phyloP scores from a whole-genome alignment of 2,113 vertebrate species.

The Natator depressus region DNA sequence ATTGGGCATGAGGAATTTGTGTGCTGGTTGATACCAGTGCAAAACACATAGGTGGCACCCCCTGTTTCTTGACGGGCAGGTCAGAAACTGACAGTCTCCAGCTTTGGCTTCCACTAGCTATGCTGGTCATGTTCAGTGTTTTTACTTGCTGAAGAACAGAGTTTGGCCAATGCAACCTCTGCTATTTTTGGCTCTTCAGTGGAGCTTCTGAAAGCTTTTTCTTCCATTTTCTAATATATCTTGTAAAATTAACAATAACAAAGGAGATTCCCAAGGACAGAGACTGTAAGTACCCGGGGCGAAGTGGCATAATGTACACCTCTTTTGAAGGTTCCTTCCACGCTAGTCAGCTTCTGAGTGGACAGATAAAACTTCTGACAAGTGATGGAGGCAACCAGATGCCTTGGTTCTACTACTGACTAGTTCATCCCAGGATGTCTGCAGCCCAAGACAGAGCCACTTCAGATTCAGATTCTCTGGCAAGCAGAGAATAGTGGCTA shows the following conservation, averaged over 20 bases:
- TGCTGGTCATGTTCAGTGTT: background rate
- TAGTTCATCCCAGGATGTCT: background rate
- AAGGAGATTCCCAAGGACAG: background rate
- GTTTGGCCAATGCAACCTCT: background rate
- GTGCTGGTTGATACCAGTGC: background rate
- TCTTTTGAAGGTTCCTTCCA: background rate
- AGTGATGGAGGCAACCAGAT: background rate
- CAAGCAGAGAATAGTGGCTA: background rate
- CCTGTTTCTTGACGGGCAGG: background rate
- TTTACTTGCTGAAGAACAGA: background rate
- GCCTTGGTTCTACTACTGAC: background rate
- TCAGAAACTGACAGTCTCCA: background rate
- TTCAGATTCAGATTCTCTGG: background rate
- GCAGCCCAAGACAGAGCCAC: background rate
- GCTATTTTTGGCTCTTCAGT: rapidly evolving
- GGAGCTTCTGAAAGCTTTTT: background rate
- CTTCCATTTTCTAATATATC: background rate
- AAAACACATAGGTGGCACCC: background rate
- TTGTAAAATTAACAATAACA: background rate
- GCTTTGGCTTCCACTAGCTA: background rate
- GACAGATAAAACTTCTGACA: background rate
- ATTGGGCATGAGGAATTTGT: background rate
- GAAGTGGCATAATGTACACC: background rate
- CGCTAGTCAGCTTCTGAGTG: background rate
- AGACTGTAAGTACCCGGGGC: background rate